A percentile compares a stretch with the other conserved stretches of the same genome.
These are phyloP conservation scores for Amphiura filiformis DNA, from an alignment of 35 echinoderm and acorn worm species.

Conservation along the genomic window DNA sequence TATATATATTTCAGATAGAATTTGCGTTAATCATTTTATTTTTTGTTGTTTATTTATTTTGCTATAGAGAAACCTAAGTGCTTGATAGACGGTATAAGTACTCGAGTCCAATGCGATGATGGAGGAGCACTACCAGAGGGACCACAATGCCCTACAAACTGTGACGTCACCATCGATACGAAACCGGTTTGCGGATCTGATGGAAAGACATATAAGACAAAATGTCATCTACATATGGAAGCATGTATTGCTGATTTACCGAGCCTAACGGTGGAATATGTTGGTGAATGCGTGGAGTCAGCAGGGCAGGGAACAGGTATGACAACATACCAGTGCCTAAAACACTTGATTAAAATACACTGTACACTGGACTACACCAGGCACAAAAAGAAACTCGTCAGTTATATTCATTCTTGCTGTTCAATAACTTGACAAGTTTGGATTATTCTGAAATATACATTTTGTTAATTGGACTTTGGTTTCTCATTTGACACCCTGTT, in stretches of 20 bases:
- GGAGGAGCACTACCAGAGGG: neutral
- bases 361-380: too few relatives aligned
- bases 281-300: neutral
- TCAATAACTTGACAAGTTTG: too few relatives aligned
- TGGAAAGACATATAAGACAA: slow-evolving; percentile 21
- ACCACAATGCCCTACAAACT: neutral
- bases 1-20: too few relatives aligned
- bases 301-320: neutral
- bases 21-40: too few relatives aligned
- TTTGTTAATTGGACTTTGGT: too few relatives aligned
- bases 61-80: neutral
- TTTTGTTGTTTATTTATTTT: neutral
- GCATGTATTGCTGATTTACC: neutral
- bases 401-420: too few relatives aligned
- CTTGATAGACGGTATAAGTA: neutral
- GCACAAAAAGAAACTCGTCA: too few relatives aligned
- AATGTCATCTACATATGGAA: neutral
- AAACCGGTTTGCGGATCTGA: slow-evolving; percentile 25
- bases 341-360: too few relatives aligned
- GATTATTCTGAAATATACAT: too few relatives aligned
- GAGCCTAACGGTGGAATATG: neutral
- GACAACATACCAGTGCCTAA: neutral
- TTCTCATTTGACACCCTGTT: too few relatives aligned
- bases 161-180: neutral
- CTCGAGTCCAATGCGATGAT: neutral